These are phyloP conservation scores for Sycophila sp. DNA, from an alignment of 1,140 invertebrate species.

Conservation along the genomic window DNA sequence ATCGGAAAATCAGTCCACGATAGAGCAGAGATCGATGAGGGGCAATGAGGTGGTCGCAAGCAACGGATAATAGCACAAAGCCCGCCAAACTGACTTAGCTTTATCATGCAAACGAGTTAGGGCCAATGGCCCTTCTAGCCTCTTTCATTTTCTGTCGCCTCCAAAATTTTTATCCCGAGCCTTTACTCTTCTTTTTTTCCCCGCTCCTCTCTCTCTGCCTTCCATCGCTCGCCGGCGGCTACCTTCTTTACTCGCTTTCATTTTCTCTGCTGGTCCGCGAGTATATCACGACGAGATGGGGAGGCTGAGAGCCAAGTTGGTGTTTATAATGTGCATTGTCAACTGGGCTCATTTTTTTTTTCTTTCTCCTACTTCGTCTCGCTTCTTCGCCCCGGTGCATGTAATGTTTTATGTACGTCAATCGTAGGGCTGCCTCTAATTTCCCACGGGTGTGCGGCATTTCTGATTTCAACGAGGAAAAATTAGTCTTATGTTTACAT, in stretches of 20 bases:
- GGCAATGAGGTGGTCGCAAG: too few relatives aligned
- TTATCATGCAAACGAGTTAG: neutral
- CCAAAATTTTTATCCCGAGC: too few relatives aligned
- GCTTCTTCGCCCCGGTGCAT: slow-evolving; percentile 23
- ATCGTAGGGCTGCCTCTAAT: slow-evolving; percentile 54
- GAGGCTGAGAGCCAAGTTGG: neutral
- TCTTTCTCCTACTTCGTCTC: neutral
- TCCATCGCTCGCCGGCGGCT: neutral
- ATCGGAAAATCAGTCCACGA: slow-evolving; percentile 7
- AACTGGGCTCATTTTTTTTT: neutral
- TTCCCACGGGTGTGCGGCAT: slow-evolving; percentile 55
- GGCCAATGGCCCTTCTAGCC: too few relatives aligned
- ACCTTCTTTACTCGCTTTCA: too few relatives aligned
- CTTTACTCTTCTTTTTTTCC: neutral
- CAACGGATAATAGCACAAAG: neutral
- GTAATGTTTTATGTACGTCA: slow-evolving; percentile 54
- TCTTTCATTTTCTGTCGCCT: too few relatives aligned
- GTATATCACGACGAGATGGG: neutral
- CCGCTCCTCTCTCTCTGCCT: neutral
- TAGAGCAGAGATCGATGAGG: neutral
- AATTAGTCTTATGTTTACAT: slow-evolving; percentile 14
- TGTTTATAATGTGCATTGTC: neutral
- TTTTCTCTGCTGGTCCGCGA: neutral
- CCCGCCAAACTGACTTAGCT: neutral
- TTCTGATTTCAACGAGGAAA: slow-evolving; percentile 29